Base-by-base conservation (phyloP, 2,797 vertebrate species). In the Danio tinwini region DNA sequence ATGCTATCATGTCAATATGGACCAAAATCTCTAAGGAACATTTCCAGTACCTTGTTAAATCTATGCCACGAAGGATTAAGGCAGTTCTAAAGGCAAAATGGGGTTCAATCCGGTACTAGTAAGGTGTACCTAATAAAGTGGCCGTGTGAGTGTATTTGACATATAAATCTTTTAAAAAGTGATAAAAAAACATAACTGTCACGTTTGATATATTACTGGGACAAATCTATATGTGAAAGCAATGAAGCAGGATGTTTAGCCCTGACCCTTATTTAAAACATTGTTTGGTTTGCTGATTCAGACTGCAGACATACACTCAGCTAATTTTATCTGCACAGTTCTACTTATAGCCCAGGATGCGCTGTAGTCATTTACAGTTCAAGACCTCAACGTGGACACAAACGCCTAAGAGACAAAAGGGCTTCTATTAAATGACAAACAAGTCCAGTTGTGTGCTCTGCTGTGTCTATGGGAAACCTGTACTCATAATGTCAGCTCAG, bases 371-470 rank as follows among this genome's bases (percentile, higher is more conserved):
- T 76, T 39, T 71, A 56, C 13, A 77, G 45, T 13, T 16, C 59
- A 49, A 65, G 67, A 65, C 68, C n/a, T 71, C 14, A 62, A 13
- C 67, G 56, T 74, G 13, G 52, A 76, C 67, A 82, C 16, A 45
- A 40, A 49, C 56, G 52, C 47, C 45, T 49, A 13, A 65, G 29
- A 59, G 58, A 71, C 50, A 62, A 45, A 58, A 53, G 68, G 12
- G 37, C 44, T 39, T 59, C 58, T 19, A 9, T 14, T 61, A 47
- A 1, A 61, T 78, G 68, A 77, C 7, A 4, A 71, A 76, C 39
- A 52, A 70, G 42, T 65, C 49, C 50, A 29, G 40, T 62, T 72
- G 68, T 81, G 50, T 81, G 58, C 50, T 72, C 21, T 71, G 14
- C 49, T 59, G 65, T 64, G 40, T 47, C 67, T 71, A 5, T 12